Evolutionary conservation across 92 coral and sea anemone genomes (phyloP), one percentile per base, ranked within the genome.

Genomic region (Metridium senile): DNA sequence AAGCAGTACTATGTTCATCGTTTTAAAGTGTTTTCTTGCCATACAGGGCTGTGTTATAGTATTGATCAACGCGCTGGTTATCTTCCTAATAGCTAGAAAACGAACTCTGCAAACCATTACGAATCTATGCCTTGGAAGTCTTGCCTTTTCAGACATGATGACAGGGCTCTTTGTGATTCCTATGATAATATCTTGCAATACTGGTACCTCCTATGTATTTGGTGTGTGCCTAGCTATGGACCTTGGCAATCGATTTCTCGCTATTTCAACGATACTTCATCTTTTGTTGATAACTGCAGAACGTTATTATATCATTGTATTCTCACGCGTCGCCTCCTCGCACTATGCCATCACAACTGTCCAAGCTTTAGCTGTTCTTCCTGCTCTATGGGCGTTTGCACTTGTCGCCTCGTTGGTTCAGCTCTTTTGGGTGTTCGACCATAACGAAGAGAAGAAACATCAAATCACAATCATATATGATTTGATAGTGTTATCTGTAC

Each of bases 191-290:
- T 74, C 82, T 29, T 90, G 95, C 62, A 90, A 58, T 46, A 47
- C 80, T 23, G 76, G 26, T 0, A 39, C 62, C 4, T 11, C n/a
- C 33, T 31, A 62, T 26, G 45, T 66, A 45, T 58, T 69, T 4
- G 62, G 59, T 23, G 69, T 80, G n/a, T 87, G 95, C 57, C 26
- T 87, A 25, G 89, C 95, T 2, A 90, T 90, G 95, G 95, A 90
- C 58, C 74, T 88, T 33, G 86, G 87, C 8, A 91, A 83, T 47
- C 82, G 95, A 25, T 87, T 90, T 58, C 89, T 90, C 26, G 85
- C 95, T 63, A 83, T 82, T 29, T 90, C 95, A 0, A 90, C 89
- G 17, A 77, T 90, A 6, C 62, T 87, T 3, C 95, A 90, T 29
- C 64, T 90, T 28, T 45, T 90, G n/a, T 61, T 90, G 31, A 81